Evolutionary conservation across 2,888 invertebrate species (phyloP).

Genomic region (Dascillus cervinus): DNA sequence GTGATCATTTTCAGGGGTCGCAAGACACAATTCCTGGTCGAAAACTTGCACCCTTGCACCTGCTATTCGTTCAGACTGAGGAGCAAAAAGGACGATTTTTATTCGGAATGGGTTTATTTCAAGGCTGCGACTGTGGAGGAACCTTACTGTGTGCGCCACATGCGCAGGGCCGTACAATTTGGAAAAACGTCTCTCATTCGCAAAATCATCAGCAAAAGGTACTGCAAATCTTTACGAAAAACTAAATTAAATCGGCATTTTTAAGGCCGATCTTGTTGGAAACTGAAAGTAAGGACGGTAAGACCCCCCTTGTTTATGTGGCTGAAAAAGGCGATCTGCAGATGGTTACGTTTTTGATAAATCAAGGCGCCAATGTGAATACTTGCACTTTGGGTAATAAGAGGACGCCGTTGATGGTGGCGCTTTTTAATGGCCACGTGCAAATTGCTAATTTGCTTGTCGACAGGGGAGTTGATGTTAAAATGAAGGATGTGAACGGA

Average conservation of each 20-base stretch:
- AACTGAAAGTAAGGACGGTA: slow-evolving; percentile 43
- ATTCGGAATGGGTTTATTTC: slow-evolving; percentile 32
- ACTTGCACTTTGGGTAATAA: slow-evolving; percentile 35
- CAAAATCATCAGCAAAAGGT: slow-evolving; percentile 31
- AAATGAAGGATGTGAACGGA: slow-evolving; percentile 42
- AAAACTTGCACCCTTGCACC: slow-evolving; percentile 44
- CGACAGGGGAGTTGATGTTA: slow-evolving; percentile 45
- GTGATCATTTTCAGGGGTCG: slow-evolving; percentile 40
- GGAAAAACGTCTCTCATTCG: slow-evolving; percentile 30
- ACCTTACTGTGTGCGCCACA: slow-evolving; percentile 28
- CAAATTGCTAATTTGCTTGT: slow-evolving; percentile 41
- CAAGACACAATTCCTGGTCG: slow-evolving; percentile 40
- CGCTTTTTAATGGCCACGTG: slow-evolving; percentile 36
- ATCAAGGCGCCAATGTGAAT: slow-evolving; percentile 45
- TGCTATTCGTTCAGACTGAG: slow-evolving; percentile 46
- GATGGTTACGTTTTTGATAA: slow-evolving; percentile 42
- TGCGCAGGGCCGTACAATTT: slow-evolving; percentile 31
- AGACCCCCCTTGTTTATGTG: slow-evolving; percentile 49
- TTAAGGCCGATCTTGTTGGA: slow-evolving; percentile 43
- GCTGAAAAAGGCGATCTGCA: slow-evolving; percentile 42
- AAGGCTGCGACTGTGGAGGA: slow-evolving; percentile 31
- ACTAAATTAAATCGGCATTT: neutral
- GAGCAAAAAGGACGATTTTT: slow-evolving; percentile 26
- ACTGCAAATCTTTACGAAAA: slow-evolving; percentile 5
- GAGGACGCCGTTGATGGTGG: slow-evolving; percentile 47